Percentiles rank a stretch among this genome's conserved stretches.
These are phyloP conservation scores for Oreocharis arfaki DNA, from an alignment of 2,113 vertebrate genomes.

Conservation along the genomic window DNA sequence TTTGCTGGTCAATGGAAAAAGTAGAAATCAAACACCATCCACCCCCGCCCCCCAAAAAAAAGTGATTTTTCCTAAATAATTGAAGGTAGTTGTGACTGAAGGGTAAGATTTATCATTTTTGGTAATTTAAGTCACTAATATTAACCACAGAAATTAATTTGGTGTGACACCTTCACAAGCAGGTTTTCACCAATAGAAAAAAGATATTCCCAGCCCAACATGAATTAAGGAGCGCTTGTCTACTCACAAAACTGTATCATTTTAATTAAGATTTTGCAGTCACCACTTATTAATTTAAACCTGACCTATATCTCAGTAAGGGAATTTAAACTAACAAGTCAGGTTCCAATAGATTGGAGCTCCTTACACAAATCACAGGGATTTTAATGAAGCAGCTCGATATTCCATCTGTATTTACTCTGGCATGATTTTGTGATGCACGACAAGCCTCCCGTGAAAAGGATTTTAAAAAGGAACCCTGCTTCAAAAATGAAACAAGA, in stretches of 20 bases:
- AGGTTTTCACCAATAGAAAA: background rate
- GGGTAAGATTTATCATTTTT: background rate
- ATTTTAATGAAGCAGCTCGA: conserved; percentile 25
- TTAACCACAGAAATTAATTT: conserved; percentile 8
- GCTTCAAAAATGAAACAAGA: background rate
- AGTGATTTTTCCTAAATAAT: background rate
- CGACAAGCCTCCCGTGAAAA: background rate
- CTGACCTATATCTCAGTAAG: conserved; percentile 24
- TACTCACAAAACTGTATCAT: background rate
- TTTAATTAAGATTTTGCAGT: conserved; percentile 43
- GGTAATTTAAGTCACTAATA: background rate
- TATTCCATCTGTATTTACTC: conserved; percentile 36
- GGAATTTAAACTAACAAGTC: conserved; percentile 20
- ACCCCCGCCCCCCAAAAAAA: background rate
- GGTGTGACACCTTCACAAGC: background rate
- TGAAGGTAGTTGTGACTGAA: background rate
- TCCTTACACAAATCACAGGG: background rate
- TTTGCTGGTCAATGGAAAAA: background rate
- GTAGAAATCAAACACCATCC: background rate
- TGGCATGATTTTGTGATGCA: background rate
- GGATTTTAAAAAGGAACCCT: background rate
- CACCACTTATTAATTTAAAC: conserved; percentile 27
- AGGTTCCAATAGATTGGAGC: background rate
- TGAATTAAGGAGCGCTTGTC: background rate
- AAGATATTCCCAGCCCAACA: conserved; percentile 2